Base-by-base conservation (phyloP, 1,140 invertebrate genomes). In the Epicauta chinensis region DNA sequence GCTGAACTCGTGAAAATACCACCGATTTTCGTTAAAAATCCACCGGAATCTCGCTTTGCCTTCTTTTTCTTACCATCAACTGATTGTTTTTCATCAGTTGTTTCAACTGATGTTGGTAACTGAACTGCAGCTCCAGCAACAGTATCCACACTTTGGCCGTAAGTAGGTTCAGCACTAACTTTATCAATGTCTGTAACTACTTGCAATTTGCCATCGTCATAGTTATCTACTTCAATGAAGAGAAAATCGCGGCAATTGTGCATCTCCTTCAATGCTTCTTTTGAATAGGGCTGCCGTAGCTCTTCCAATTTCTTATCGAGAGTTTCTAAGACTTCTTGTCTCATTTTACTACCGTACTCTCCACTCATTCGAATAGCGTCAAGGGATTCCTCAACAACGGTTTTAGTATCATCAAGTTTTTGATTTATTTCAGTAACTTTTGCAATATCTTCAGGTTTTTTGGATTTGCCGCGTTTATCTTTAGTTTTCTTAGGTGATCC, bases 381-480 rank as follows among this genome's bases (percentile, higher is more conserved):
- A 14, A 31, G 32, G 11, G n/a, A 15, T 41, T 50, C 47, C 29
- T 50, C 37, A 16, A 29, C 14, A 37, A 50, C 30, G 40, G 35
- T 17, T 49, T 39, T 37, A 31, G 15, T 40, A 31, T 41, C 30
- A 15, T 2, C 23, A 23, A 3, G n/a, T n/a, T n/a, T 23, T 23
- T 23, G 23, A 23, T 34, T 35, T 35, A 30, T n/a, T 31, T 39
- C 38, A 14, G 9, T 29, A 23, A 7, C 23, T 16, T 52, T 36
- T 36, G 23, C 15, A 23, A 31, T 40, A 29, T 45, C 49, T 16
- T 62, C 55, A 30, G 51, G 37, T n/a, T 46, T 55, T 40, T 49
- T 55, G 13, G 51, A 41, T 49, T 53, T 44, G 31, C 37, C 45
- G 16, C 38, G 17, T 47, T 16, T 50, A 36, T 49, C 52, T 49